A percentile compares a stretch with the other conserved stretches of the same genome.
Evolutionary conservation across 2,113 vertebrate species (phyloP).

Genomic region (Takifugu flavidus): DNA sequence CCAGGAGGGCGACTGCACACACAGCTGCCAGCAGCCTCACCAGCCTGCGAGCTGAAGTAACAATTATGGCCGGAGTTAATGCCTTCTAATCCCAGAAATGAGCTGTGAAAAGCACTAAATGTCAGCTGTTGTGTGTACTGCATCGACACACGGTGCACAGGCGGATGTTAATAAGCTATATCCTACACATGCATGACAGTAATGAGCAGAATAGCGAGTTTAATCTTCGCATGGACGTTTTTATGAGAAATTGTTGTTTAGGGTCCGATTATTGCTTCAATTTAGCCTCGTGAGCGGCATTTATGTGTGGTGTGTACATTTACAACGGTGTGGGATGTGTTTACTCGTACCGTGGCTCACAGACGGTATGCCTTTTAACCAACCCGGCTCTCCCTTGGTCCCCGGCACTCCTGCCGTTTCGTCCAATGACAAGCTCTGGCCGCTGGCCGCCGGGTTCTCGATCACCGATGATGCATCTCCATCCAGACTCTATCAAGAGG

Average conservation of each 20-base stretch:
- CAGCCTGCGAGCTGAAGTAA: conserved; percentile 64
- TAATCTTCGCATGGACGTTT: conserved; percentile 1
- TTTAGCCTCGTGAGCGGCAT: not conserved
- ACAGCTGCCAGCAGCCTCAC: conserved; percentile 71
- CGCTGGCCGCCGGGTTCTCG: conserved; percentile 53
- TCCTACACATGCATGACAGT: not conserved
- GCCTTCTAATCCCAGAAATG: conserved; percentile 24
- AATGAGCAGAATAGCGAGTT: conserved; percentile 6
- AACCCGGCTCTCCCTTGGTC: conserved; percentile 35
- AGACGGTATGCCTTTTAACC: conserved; percentile 55
- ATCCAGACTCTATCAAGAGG: conserved; percentile 60
- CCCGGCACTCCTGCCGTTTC: conserved; percentile 16
- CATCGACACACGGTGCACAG: conserved; percentile 1
- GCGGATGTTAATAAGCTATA: conserved; percentile 4
- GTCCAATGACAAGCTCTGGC: conserved; percentile 20
- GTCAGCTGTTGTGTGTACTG: conserved; percentile 27
- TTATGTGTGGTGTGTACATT: no score
- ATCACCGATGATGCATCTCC: conserved; percentile 43
- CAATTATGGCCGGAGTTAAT: conserved; percentile 43
- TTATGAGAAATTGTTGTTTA: conserved; percentile 3
- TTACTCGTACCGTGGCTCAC: conserved; percentile 52
- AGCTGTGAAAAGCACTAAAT: conserved; percentile 38
- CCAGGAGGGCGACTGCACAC: conserved; percentile 70
- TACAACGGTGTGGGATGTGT: not conserved
- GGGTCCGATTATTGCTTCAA: not conserved